These are phyloP conservation scores for Atta colombica DNA, from an alignment of 1,140 invertebrate species.

Conservation along the genomic window DNA sequence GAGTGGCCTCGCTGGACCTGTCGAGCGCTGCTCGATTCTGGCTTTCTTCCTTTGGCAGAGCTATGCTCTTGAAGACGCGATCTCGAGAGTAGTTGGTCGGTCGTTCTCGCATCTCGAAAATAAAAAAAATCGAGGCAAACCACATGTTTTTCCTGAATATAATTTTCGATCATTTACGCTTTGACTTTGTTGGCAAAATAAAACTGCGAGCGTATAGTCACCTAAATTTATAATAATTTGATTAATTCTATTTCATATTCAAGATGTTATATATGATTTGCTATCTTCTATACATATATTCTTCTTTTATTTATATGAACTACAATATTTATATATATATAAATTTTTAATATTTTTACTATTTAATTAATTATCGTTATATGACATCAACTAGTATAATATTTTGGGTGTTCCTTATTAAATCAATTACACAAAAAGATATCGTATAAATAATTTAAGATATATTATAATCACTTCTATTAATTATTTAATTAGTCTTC, in stretches of 20 bases:
- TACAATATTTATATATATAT: not conserved
- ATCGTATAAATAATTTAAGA: not conserved
- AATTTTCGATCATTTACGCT: not conserved
- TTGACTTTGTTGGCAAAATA: not conserved
- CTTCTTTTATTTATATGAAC: not conserved
- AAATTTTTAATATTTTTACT: not conserved
- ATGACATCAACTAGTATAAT: not conserved
- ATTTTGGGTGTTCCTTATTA: not conserved
- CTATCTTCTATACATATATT: not conserved
- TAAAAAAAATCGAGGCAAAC: conserved; percentile 3
- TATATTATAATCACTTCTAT: not conserved
- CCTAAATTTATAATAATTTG: not conserved
- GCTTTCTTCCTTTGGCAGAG: conserved; percentile 50
- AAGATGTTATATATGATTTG: not conserved
- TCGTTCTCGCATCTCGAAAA: not conserved
- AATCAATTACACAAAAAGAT: not conserved
- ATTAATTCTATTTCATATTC: conserved; percentile 4
- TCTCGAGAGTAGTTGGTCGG: conserved; percentile 39
- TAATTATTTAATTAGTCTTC: not conserved
- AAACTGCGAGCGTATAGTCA: not conserved
- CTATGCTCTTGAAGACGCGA: conserved; percentile 47
- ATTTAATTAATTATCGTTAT: not conserved
- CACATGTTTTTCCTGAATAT: conserved; percentile 18
- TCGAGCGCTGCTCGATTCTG: not conserved
- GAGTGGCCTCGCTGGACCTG: conserved; percentile 25